Conservation (phyloP, 2,888 invertebrate species). For the Xanthia icteritia region DNA sequence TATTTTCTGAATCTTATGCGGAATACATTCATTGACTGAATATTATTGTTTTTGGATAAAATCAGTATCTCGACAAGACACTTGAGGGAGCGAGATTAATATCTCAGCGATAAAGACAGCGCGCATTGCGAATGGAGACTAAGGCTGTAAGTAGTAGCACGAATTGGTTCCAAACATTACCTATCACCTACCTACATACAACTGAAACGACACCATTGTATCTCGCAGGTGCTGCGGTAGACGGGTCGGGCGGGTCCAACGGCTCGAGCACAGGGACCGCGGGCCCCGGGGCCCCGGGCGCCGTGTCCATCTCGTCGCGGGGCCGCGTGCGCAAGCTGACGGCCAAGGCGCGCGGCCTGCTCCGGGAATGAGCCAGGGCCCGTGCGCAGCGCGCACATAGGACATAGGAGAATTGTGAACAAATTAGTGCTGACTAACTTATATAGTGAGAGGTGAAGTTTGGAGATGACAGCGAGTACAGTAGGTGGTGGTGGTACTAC, state of each 20-base stretch:
- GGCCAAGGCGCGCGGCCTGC: constrained; percentile 93
- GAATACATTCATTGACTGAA: background rate
- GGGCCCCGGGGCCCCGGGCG: constrained; percentile 60
- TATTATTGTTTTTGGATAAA: constrained; percentile 3
- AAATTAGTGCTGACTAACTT: too few species aligned
- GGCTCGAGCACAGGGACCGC: constrained; percentile 22
- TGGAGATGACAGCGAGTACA: background rate
- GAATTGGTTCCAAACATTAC: background rate
- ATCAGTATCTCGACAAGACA: constrained; percentile 4
- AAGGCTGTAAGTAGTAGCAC: background rate
- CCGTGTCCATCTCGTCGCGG: constrained; percentile 91
- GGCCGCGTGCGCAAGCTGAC: constrained; percentile 96
- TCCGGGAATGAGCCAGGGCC: constrained; percentile 80
- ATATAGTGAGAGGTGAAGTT: background rate
- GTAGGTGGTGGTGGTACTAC: background rate
- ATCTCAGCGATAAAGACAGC: background rate
- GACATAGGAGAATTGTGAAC: background rate
- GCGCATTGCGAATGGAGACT: background rate
- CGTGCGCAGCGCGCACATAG: constrained; percentile 19
- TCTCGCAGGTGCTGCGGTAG: constrained; percentile 3
- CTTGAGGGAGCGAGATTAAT: background rate
- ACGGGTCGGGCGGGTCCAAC: constrained; percentile 16
- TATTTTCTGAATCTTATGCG: background rate
- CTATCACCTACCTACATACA: too few species aligned
- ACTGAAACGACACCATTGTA: too few species aligned